Evolutionary conservation across 2,113 vertebrate species (phyloP), one percentile per base, ranked within the genome.

Genomic region (Saccopteryx leptura): DNA sequence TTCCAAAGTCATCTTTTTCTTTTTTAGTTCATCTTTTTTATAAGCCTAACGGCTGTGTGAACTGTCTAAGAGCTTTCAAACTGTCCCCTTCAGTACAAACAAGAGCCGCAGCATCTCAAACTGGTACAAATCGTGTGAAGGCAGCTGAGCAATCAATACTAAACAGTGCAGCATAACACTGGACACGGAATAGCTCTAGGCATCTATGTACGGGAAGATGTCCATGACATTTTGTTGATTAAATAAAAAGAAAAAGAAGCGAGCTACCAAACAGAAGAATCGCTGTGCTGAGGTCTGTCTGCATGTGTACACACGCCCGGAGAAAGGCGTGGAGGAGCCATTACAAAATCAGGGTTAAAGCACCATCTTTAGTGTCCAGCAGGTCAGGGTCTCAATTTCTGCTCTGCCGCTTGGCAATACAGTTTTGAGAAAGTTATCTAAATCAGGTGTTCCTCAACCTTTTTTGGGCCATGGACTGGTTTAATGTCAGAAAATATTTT

Each of bases 41-140:
- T 66, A 50, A 92, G 74, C 21, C 50, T 88, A 28, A 84, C 11
- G 81, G 14, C 54, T 95, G 78, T 60, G 31, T 48, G 26, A 96
- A 72, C 17, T n/a, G 26, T 82, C 74, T 90, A 72, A 92, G 85
- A 80, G 33, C 61, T 81, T 92, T 78, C 50, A 94, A 78, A 82
- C 78, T 61, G 14, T n/a, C 68, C 61, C 28, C 71, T 72, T 90
- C 0, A 80, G 50, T 39, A 93, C 33, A 50, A 18, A 28, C 17
- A 26, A 91, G 39, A 84, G 19, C 28, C 82, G 75, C 9, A 23
- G 68, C 48, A 60, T 78, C 39, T 78, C 39, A 78, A 82, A 76
- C 0, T 23, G 6, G 60, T 31, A 84, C 19, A 85, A 54, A 56
- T 76, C 78, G 94, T 75, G 66, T 88, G 74, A 89, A 48, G 60